These are phyloP conservation scores for Cataglyphis albicans DNA, from an alignment of 2,888 invertebrate genomes.

Conservation along the genomic window DNA sequence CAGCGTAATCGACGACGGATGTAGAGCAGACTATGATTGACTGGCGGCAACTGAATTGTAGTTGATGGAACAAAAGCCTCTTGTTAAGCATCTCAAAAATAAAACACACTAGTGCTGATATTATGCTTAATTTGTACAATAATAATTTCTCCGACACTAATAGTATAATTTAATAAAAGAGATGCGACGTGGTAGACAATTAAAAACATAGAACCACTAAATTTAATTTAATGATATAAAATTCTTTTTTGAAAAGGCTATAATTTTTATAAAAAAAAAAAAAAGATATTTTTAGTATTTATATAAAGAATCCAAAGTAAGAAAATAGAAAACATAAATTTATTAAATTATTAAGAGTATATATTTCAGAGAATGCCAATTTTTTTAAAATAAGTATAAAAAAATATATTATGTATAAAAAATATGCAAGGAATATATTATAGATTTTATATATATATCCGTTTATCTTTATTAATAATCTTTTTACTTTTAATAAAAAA, in stretches of 20 bases:
- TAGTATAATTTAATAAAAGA: conserved; percentile 8
- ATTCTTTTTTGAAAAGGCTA: not conserved
- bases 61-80: conserved; percentile 30
- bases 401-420: not conserved
- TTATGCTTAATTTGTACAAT: not conserved
- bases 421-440: not conserved
- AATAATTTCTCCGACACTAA: not conserved
- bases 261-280: not conserved
- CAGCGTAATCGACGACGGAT: conserved; percentile 60
- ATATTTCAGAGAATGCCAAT: not conserved
- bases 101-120: not conserved
- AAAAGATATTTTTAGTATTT: not conserved
- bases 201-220: not conserved
- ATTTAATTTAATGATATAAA: conserved; percentile 11
- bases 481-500: not conserved
- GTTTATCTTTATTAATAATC: not conserved
- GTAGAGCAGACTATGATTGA: conserved; percentile 42
- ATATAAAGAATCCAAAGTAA: not conserved
- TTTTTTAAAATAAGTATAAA: not conserved
- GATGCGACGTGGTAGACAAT: not conserved
- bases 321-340: not conserved
- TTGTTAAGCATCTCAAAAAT: conserved; percentile 24
- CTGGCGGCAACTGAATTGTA: conserved; percentile 31
- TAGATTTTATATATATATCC: not conserved
- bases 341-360: not conserved